Conservation (phyloP, 1,140 invertebrate genomes). For the Aphidius gifuensis region DNA sequence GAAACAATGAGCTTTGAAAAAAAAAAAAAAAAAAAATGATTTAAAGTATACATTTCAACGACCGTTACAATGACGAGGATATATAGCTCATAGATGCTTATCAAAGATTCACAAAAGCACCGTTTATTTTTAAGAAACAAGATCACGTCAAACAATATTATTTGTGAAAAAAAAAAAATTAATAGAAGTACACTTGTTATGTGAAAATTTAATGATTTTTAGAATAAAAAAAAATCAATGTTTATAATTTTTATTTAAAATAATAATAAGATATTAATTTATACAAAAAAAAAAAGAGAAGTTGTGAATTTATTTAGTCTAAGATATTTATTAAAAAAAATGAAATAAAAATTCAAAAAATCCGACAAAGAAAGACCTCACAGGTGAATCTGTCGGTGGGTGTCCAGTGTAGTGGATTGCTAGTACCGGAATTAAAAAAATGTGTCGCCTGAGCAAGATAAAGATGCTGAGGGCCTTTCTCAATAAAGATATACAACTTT, state of each 20-base stretch:
- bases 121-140: too few relatives aligned
- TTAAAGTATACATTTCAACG: slow-evolving; percentile 6
- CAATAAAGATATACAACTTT: slow-evolving; percentile 18
- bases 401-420: neutral
- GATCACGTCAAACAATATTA: too few relatives aligned
- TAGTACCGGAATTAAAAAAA: slow-evolving; percentile 22
- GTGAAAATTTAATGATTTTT: too few relatives aligned
- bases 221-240: too few relatives aligned
- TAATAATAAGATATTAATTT: too few relatives aligned
- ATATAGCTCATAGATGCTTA: slow-evolving; percentile 4
- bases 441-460: slow-evolving; percentile 19
- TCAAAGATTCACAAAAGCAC: slow-evolving; percentile 10
- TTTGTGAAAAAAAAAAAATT: too few relatives aligned
- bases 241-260: too few relatives aligned
- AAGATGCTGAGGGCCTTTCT: slow-evolving; percentile 16
- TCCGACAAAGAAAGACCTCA: slow-evolving; percentile 18
- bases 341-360: too few relatives aligned
- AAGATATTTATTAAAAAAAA: too few relatives aligned
- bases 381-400: slow-evolving; percentile 5
- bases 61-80: slow-evolving; percentile 15
- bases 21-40: slow-evolving; percentile 10
- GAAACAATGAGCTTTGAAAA: slow-evolving; percentile 17
- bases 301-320: too few relatives aligned
- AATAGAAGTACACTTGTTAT: too few relatives aligned
- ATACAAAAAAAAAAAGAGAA: too few relatives aligned